phyloP scores from a whole-genome alignment of 2,113 vertebrate genomes.

The Nycticebus coucang region DNA sequence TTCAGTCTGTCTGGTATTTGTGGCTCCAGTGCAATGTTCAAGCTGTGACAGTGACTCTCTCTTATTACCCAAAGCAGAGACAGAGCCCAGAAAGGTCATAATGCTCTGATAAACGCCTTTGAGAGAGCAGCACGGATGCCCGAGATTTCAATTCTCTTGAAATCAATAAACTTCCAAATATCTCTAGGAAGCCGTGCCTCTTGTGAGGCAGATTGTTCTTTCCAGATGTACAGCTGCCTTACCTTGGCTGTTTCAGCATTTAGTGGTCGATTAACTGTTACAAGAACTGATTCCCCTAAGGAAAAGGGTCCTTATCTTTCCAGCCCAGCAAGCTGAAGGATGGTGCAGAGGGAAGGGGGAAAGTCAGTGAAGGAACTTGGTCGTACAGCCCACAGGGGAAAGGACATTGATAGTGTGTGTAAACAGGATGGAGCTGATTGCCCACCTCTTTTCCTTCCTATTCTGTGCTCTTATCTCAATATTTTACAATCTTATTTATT shows the following conservation, averaged over 20 bases:
- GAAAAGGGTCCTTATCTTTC: conserved; percentile 68
- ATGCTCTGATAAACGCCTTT: conserved; percentile 47
- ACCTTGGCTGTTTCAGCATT: conserved; percentile 34
- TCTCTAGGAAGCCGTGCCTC: conserved; percentile 51
- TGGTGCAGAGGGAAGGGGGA: background rate
- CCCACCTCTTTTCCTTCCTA: background rate
- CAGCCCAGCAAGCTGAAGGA: background rate
- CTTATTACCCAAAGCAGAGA: background rate
- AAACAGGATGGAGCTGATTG: background rate
- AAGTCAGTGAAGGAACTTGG: background rate
- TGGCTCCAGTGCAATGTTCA: background rate
- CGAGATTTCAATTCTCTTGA: conserved; percentile 60
- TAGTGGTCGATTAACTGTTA: conserved; percentile 52
- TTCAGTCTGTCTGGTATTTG: background rate
- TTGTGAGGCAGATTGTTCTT: conserved; percentile 35
- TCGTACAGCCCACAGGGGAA: background rate
- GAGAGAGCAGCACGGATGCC: conserved; percentile 20
- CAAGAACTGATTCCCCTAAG: conserved; percentile 62
- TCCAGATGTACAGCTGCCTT: conserved; percentile 22
- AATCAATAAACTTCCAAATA: conserved; percentile 72
- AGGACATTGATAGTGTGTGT: background rate
- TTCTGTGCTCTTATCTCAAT: conserved; percentile 32
- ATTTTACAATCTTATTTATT: background rate
- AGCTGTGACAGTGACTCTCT: background rate
- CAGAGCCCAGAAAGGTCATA: conserved; percentile 27